phyloP scores from a whole-genome alignment of 2,888 invertebrate genomes.

The Cremastinae sp. region DNA sequence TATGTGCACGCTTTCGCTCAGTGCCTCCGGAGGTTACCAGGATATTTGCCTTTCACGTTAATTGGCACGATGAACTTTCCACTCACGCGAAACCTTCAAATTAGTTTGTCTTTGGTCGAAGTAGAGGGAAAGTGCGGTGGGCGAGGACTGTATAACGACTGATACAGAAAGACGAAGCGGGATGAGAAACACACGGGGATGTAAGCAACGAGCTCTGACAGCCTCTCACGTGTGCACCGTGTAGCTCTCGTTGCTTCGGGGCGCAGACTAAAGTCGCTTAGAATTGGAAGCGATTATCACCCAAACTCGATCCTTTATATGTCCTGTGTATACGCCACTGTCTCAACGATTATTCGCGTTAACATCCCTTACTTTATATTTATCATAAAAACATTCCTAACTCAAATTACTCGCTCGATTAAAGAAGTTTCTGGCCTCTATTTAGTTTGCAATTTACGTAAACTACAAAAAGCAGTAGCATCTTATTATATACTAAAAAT shows the following conservation, averaged over 20 bases:
- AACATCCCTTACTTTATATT: slow-evolving; percentile 2
- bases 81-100: slow-evolving; percentile 64
- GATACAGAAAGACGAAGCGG: slow-evolving; percentile 13
- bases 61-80: slow-evolving; percentile 65
- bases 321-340: neutral
- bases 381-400: too few species aligned
- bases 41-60: slow-evolving; percentile 64
- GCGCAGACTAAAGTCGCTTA: slow-evolving; percentile 16
- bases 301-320: slow-evolving; percentile 6
- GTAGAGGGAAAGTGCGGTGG: slow-evolving; percentile 55
- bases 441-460: too few species aligned
- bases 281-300: slow-evolving; percentile 12
- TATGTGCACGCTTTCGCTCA: slow-evolving; percentile 36
- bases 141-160: slow-evolving; percentile 34
- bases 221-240: slow-evolving; percentile 21
- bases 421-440: too few species aligned
- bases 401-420: too few species aligned
- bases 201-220: neutral
- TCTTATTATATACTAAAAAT: too few species aligned
- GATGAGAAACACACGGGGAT: slow-evolving; percentile 22
- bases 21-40: slow-evolving; percentile 54
- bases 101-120: slow-evolving; percentile 63
- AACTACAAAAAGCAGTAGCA: too few species aligned
- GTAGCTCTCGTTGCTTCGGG: slow-evolving; percentile 25
- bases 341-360: neutral